A percentile compares a stretch with the other conserved stretches of the same genome.
Conservation (phyloP, 1,140 invertebrate species). For the Heliconius congener region DNA sequence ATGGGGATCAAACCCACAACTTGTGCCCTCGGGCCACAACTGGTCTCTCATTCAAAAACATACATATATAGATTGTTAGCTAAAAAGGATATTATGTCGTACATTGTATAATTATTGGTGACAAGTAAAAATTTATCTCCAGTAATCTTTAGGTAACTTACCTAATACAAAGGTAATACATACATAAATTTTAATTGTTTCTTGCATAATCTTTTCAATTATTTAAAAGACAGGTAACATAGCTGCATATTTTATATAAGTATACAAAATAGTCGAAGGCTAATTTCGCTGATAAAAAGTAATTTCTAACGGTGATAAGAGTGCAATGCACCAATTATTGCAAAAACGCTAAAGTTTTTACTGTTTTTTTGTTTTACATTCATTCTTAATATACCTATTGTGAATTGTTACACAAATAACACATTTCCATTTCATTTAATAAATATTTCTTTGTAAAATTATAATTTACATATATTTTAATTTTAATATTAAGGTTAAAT, state of each 20-base stretch:
- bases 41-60: too few species aligned
- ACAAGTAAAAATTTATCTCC: too few species aligned
- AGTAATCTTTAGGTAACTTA: too few species aligned
- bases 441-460: background rate
- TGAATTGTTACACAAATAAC: background rate
- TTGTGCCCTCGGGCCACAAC: too few species aligned
- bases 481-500: background rate
- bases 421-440: background rate
- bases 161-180: too few species aligned
- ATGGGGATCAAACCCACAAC: too few species aligned
- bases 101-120: too few species aligned
- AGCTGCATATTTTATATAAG: background rate
- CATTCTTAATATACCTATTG: background rate
- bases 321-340: conserved; percentile 13
- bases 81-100: too few species aligned
- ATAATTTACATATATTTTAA: background rate
- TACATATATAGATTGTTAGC: too few species aligned
- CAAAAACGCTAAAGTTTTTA: conserved; percentile 6
- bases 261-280: background rate
- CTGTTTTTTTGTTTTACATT: background rate
- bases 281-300: background rate
- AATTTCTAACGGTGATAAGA: conserved; percentile 9
- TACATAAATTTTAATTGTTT: background rate
- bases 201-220: background rate
- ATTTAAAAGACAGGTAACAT: background rate